Evolutionary conservation across 2,888 invertebrate genomes (phyloP).

Genomic region (Meghimatium bilineatum): DNA sequence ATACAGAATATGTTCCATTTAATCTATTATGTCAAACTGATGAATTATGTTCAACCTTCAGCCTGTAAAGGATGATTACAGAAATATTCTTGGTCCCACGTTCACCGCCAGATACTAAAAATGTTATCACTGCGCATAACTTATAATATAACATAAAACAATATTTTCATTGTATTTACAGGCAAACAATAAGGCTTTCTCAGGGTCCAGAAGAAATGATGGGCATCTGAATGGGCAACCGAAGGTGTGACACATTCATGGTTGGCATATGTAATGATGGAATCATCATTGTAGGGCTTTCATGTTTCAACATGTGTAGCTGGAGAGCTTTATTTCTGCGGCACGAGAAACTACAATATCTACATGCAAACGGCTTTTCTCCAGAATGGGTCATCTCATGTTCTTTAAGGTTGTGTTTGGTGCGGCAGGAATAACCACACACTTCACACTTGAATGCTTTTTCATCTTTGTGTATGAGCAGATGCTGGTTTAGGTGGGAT

Average conservation of each 20-base stretch:
- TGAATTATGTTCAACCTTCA: not conserved
- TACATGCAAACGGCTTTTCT: constrained; percentile 46
- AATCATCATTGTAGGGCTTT: constrained; percentile 19
- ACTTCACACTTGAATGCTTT: constrained; percentile 44
- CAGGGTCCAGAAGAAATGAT: constrained; percentile 22
- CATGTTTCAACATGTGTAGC: constrained; percentile 45
- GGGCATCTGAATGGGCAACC: constrained; percentile 25
- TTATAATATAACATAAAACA: not conserved
- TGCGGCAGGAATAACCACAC: constrained; percentile 44
- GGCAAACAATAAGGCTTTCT: not conserved
- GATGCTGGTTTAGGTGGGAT: constrained; percentile 47
- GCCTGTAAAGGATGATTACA: not conserved
- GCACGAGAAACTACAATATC: constrained; percentile 46
- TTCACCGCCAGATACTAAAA: not conserved
- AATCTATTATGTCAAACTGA: not conserved
- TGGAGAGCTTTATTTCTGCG: constrained; percentile 48
- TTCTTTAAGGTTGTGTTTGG: constrained; percentile 50
- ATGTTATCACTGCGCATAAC: not conserved
- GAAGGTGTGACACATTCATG: constrained; percentile 25
- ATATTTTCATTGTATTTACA: not conserved
- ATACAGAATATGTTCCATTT: not conserved
- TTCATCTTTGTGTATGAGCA: constrained; percentile 49
- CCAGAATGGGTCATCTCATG: constrained; percentile 51
- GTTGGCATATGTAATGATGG: constrained; percentile 25
- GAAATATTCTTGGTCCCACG: not conserved